phyloP scores from a whole-genome alignment of 35 echinoderm and acorn worm species.

The Ptychodera flava region DNA sequence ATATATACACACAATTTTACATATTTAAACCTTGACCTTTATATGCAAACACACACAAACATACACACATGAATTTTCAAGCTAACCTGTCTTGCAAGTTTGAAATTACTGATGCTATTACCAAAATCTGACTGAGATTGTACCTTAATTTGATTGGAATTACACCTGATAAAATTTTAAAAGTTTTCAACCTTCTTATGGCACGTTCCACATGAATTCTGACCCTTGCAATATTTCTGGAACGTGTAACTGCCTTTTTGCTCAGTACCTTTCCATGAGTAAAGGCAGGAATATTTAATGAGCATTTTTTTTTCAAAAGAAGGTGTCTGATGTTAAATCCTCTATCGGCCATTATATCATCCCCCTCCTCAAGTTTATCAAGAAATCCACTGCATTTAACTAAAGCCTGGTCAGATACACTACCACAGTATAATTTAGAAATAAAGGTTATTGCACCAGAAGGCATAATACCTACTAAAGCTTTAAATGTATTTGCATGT shows the following conservation, averaged over 20 bases:
- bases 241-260: background rate
- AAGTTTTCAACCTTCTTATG: slow-evolving; percentile 9
- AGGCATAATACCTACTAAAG: slow-evolving; percentile 5
- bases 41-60: too few species aligned
- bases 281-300: slow-evolving; percentile 11
- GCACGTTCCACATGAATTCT: slow-evolving; percentile 19
- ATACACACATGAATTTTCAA: too few species aligned
- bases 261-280: too few species aligned
- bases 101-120: too few species aligned
- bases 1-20: too few species aligned
- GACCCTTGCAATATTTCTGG: background rate
- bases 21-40: too few species aligned
- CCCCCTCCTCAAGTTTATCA: background rate
- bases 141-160: background rate
- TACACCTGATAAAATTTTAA: slow-evolving; percentile 3
- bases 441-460: slow-evolving; percentile 6
- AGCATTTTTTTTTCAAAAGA: background rate
- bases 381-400: slow-evolving; percentile 1
- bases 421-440: background rate
- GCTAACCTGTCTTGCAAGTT: too few species aligned
- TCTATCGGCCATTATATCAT: slow-evolving; percentile 25
- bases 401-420: too few species aligned
- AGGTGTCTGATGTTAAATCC: slow-evolving; percentile 11
- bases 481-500: slow-evolving; percentile 12
- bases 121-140: background rate